A percentile compares a stretch with the other conserved stretches of the same genome.
Evolutionary conservation across 2,888 invertebrate species (phyloP).

Genomic region (Ectemnius lituratus): DNA sequence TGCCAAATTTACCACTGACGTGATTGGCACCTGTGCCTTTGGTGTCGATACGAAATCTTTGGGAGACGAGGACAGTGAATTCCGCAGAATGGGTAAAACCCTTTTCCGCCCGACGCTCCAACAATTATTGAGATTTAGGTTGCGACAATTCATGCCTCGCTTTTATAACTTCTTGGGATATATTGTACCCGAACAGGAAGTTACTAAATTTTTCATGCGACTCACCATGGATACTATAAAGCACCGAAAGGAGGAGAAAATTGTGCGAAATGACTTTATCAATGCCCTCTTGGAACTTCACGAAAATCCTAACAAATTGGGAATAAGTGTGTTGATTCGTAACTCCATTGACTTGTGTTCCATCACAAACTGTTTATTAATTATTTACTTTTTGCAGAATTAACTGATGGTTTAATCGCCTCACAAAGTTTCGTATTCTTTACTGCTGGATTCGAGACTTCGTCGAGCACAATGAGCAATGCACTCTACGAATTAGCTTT

Average conservation of each 20-base stretch:
- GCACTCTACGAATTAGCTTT: constrained; percentile 62
- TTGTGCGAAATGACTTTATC: constrained; percentile 77
- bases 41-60: constrained; percentile 75
- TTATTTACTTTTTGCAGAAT: constrained; percentile 47
- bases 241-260: constrained; percentile 72
- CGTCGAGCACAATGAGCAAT: constrained; percentile 63
- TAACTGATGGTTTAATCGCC: constrained; percentile 55
- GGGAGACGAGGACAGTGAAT: constrained; percentile 68
- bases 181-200: constrained; percentile 52
- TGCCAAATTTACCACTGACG: constrained; percentile 76
- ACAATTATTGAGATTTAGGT: constrained; percentile 12
- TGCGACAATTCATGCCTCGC: constrained; percentile 48
- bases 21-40: constrained; percentile 77
- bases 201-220: constrained; percentile 68
- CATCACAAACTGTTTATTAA: not conserved
- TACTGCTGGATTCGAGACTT: constrained; percentile 67
- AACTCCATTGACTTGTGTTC: too few species aligned
- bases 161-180: constrained; percentile 56
- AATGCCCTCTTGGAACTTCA: constrained; percentile 75
- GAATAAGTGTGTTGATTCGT: too few species aligned
- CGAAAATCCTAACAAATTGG: constrained; percentile 52
- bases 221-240: constrained; percentile 71
- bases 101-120: constrained; percentile 54
- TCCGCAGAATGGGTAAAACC: constrained; percentile 70
- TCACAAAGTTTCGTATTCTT: constrained; percentile 66